phyloP scores from a whole-genome alignment of 2,888 invertebrate genomes.

The Orchesella flavescens region DNA sequence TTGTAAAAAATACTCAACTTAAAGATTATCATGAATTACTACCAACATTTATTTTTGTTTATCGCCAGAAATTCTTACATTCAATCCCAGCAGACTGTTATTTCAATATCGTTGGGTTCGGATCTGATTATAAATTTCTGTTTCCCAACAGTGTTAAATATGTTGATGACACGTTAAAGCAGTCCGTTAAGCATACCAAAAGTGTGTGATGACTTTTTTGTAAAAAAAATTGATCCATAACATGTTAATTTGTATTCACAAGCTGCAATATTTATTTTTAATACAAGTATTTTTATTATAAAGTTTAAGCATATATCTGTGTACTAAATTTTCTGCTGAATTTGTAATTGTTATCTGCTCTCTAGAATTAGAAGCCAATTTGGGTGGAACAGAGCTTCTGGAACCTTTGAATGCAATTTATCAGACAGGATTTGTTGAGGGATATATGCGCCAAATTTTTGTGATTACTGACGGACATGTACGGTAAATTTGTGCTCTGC shows the following conservation, averaged over 20 bases:
- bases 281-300: too few relatives aligned
- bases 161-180: conserved; percentile 69
- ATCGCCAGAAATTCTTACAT: conserved; percentile 72
- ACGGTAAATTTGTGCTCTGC: background rate
- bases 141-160: conserved; percentile 72
- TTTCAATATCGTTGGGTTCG: conserved; percentile 75
- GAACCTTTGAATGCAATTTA: conserved; percentile 72
- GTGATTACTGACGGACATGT: conserved; percentile 74
- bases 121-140: conserved; percentile 71
- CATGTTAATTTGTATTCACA: too few relatives aligned
- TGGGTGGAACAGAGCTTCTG: conserved; percentile 74
- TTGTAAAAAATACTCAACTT: too few relatives aligned
- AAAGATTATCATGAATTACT: background rate
- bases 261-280: too few relatives aligned
- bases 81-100: conserved; percentile 73
- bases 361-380: conserved; percentile 72
- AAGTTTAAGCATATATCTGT: too few relatives aligned
- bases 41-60: background rate
- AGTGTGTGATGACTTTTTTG: too few relatives aligned
- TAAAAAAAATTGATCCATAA: too few relatives aligned
- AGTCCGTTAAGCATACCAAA: conserved; percentile 38
- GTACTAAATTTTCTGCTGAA: too few relatives aligned
- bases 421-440: conserved; percentile 63
- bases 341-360: too few relatives aligned
- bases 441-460: conserved; percentile 73